These are phyloP conservation scores for Promerops cafer DNA, from an alignment of 2,113 vertebrate genomes.

Conservation along the genomic window DNA sequence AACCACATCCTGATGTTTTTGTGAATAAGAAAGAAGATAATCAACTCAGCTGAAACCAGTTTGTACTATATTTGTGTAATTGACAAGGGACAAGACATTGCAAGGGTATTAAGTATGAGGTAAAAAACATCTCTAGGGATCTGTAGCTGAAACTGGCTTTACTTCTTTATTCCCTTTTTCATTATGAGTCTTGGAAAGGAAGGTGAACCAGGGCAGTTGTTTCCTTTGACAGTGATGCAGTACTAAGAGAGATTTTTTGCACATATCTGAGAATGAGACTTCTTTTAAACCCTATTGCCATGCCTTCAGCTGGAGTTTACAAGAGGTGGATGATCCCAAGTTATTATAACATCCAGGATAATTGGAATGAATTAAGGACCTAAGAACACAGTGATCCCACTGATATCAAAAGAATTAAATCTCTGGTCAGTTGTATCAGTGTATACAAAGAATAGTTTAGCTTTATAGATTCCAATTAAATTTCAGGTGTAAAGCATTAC, in stretches of 20 bases:
- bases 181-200: not conserved
- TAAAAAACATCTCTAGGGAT: not conserved
- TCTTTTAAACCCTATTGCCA: not conserved
- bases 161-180: not conserved
- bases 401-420: not conserved
- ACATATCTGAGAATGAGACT: not conserved
- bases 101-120: not conserved
- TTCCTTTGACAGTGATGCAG: not conserved
- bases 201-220: not conserved
- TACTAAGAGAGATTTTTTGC: not conserved
- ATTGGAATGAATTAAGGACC: not conserved
- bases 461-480: not conserved
- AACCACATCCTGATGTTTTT: slow-evolving; percentile 5
- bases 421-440: not conserved
- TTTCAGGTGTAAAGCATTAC: not conserved
- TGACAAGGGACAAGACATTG: too few relatives aligned
- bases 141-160: not conserved
- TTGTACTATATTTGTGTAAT: not conserved
- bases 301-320: not conserved
- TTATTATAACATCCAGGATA: not conserved
- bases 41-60: not conserved
- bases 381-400: not conserved
- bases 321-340: not conserved
- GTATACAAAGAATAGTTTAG: not conserved
- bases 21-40: not conserved